phyloP scores from a whole-genome alignment of 2,888 invertebrate genomes.

The Icerya purchasi region DNA sequence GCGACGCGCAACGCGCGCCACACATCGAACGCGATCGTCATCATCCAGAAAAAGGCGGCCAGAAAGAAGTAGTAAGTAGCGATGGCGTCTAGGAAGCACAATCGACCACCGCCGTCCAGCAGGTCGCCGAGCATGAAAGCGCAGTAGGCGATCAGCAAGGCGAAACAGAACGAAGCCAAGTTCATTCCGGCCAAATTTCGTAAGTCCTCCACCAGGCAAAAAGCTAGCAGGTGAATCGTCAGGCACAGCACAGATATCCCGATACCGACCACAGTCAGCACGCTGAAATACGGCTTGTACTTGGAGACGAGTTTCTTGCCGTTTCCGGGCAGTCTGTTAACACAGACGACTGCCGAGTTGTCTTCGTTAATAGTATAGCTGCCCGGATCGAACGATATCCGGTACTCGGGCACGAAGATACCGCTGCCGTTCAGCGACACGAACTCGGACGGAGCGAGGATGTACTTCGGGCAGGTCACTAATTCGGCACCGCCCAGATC shows the following conservation, averaged over 20 bases:
- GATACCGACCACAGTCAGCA: conserved; percentile 27
- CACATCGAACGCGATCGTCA: conserved; percentile 31
- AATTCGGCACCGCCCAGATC: neutral
- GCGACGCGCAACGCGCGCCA: conserved; percentile 28
- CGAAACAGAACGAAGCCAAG: conserved; percentile 29
- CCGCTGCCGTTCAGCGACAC: conserved; percentile 22
- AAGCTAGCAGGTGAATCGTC: conserved; percentile 27
- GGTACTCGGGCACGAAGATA: conserved; percentile 24
- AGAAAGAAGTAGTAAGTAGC: conserved; percentile 30
- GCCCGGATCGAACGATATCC: conserved; percentile 21
- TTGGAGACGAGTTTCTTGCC: neutral
- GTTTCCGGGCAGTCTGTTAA: neutral
- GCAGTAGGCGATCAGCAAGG: conserved; percentile 29
- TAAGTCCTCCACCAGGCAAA: conserved; percentile 27
- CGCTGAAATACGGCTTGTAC: conserved; percentile 7
- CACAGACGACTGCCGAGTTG: neutral
- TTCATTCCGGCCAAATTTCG: conserved; percentile 32
- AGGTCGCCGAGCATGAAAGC: conserved; percentile 25
- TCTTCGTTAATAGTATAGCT: conserved; percentile 18
- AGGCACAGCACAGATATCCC: conserved; percentile 29
- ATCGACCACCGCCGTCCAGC: conserved; percentile 20
- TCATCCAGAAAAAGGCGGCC: conserved; percentile 33
- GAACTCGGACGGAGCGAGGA: conserved; percentile 20
- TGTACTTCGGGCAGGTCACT: neutral
- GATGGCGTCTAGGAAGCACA: conserved; percentile 27